These are phyloP conservation scores for Bugula neritina DNA, from an alignment of 2,888 invertebrate genomes.

Conservation along the genomic window DNA sequence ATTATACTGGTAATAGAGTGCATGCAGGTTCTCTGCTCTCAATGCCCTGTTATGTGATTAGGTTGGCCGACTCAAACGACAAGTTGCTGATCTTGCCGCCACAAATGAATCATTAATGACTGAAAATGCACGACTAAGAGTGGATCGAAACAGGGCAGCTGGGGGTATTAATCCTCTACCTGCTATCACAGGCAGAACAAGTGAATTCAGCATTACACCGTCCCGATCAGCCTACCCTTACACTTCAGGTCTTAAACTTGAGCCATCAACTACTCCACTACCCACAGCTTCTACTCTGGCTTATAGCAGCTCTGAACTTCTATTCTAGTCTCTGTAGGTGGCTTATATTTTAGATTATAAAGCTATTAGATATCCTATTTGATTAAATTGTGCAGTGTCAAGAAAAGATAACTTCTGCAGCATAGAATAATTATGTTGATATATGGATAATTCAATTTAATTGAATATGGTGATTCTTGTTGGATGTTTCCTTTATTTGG, in stretches of 20 bases:
- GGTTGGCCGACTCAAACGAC: slow-evolving; percentile 66
- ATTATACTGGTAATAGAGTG: no score
- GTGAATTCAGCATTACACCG: not conserved
- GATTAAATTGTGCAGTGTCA: no score
- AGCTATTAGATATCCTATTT: no score
- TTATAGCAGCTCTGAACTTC: not conserved
- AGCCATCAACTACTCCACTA: not conserved
- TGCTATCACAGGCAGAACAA: not conserved
- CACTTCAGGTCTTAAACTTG: slow-evolving; percentile 9
- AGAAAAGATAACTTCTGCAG: no score
- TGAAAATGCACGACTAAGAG: slow-evolving; percentile 68
- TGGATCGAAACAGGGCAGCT: slow-evolving; percentile 3
- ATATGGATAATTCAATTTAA: no score
- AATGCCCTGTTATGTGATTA: slow-evolving; percentile 37
- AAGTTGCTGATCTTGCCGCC: slow-evolving; percentile 66
- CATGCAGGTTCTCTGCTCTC: no score
- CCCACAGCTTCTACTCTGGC: not conserved
- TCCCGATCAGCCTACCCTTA: slow-evolving; percentile 13
- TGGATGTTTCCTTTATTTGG: no score
- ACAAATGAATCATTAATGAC: slow-evolving; percentile 73
- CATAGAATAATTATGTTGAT: no score
- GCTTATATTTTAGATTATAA: not conserved
- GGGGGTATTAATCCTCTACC: not conserved
- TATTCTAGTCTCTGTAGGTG: not conserved
- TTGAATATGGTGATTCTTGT: no score